Evolutionary conservation across 2,113 vertebrate genomes (phyloP).

Genomic region (Tinamus guttatus): DNA sequence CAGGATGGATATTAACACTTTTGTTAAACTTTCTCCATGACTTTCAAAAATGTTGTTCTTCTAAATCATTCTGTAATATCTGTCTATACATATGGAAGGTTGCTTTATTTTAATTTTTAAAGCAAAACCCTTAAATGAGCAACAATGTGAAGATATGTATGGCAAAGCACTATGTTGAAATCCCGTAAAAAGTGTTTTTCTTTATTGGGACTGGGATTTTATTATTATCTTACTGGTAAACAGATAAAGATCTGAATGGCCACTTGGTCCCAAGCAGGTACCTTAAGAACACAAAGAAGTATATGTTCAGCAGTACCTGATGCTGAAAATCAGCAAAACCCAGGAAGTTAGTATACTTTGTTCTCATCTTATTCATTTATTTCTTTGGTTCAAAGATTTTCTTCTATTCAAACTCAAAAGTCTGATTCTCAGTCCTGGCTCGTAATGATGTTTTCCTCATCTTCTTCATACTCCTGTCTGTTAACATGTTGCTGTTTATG

Average conservation of each 20-base stretch:
- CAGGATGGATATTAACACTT: neutral
- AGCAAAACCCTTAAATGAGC: neutral
- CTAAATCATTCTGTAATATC: neutral
- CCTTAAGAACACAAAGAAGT: neutral
- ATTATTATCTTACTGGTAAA: neutral
- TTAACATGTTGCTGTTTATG: neutral
- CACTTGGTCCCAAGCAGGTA: neutral
- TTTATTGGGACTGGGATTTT: neutral
- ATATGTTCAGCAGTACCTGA: neutral
- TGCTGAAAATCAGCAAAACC: neutral
- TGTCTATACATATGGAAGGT: neutral
- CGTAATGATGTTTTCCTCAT: neutral
- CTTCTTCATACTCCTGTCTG: neutral
- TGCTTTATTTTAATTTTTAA: neutral
- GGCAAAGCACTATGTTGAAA: neutral
- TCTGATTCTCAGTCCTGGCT: neutral
- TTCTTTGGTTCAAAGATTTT: neutral
- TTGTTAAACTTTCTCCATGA: neutral
- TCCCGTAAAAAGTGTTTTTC: neutral
- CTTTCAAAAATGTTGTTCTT: neutral
- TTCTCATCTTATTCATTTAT: neutral
- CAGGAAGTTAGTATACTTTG: neutral
- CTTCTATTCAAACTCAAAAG: too few relatives aligned
- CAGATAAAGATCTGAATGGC: neutral
- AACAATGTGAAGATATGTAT: neutral